Evolutionary conservation across 2,797 vertebrate genomes (phyloP).

Genomic region (Brachyalestes nurse): DNA sequence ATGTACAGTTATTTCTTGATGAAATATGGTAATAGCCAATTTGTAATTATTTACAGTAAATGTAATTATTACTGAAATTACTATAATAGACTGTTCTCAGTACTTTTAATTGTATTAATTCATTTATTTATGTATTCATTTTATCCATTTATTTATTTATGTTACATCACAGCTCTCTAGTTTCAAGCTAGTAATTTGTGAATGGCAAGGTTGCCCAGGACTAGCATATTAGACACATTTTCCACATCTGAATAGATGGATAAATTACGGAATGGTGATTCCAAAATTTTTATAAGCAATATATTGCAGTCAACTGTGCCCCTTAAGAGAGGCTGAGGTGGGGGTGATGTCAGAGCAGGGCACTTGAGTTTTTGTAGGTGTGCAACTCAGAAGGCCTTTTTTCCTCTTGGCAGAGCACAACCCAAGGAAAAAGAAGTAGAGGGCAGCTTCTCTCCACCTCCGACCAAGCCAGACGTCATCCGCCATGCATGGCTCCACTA

Average conservation of each 20-base stretch:
- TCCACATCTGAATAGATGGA: not conserved
- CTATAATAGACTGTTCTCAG: not conserved
- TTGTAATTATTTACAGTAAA: too few relatives aligned
- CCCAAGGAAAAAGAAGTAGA: constrained; percentile 62
- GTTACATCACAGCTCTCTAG: not conserved
- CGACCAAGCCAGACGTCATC: constrained; percentile 66
- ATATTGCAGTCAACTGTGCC: constrained; percentile 67
- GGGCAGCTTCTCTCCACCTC: constrained; percentile 63
- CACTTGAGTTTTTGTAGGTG: constrained; percentile 19
- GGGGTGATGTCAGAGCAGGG: constrained; percentile 20
- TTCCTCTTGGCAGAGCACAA: constrained; percentile 58
- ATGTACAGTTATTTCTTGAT: too few relatives aligned
- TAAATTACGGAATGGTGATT: not conserved
- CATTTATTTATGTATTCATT: not conserved
- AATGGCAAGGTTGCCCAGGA: not conserved
- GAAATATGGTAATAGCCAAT: too few relatives aligned
- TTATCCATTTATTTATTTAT: not conserved
- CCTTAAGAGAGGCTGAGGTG: constrained; percentile 67
- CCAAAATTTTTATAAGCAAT: not conserved
- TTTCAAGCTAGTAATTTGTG: not conserved
- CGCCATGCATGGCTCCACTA: constrained; percentile 76
- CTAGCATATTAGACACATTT: not conserved
- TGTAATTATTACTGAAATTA: too few relatives aligned
- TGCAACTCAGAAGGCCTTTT: constrained; percentile 42
- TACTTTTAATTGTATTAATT: not conserved